Base-by-base conservation (phyloP, 2,888 invertebrate species). In the Apoda limacodes region DNA sequence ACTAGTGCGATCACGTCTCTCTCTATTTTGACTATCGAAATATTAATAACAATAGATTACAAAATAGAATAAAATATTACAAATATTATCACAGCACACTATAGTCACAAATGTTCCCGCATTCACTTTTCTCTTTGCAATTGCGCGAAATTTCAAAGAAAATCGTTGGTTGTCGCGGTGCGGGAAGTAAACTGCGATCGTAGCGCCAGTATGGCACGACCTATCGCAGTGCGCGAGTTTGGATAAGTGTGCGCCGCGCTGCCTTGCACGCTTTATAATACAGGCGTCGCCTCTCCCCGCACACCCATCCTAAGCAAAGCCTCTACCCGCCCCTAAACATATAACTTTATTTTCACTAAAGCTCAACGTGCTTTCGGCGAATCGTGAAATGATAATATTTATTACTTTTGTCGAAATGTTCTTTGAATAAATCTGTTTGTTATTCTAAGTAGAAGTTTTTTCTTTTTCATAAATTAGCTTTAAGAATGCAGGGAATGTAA, bases 131-230 rank as follows among this genome's bases (percentile, higher is more conserved):
- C 69, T 76, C 78, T 80, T 80, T 80, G 78, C 76, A 80, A 67
- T 69, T 71, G 42, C 65, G 48, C 67, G 69, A 75, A 78, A 67
- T 80, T 69, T 80, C 78, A 80, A 80, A 80, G 78, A 76, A 76
- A 76, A 75, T 62, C 66, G 63, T 65, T 59, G 52, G 48, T 46
- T 54, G 55, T 52, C 52, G 52, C 55, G 56, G 52, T 53, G 55
- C 61, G 64, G 62, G 61, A 56, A 54, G 40, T 30, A 32, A 56
- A 54, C 69, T 72, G 71, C 74, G 75, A 74, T 75, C 75, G 78
- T 74, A 51, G 74, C 64, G 75, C 71, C 72, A 56, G 50, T 45
- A 52, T 46, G 70, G 71, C 78, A 74, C 80, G 59, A 80, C 81
- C 75, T 78, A 75, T 60, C 78, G 67, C 76, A 63, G 62, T 50